These are phyloP conservation scores for Garra rufa DNA, from an alignment of 2,113 vertebrate genomes.

Conservation along the genomic window DNA sequence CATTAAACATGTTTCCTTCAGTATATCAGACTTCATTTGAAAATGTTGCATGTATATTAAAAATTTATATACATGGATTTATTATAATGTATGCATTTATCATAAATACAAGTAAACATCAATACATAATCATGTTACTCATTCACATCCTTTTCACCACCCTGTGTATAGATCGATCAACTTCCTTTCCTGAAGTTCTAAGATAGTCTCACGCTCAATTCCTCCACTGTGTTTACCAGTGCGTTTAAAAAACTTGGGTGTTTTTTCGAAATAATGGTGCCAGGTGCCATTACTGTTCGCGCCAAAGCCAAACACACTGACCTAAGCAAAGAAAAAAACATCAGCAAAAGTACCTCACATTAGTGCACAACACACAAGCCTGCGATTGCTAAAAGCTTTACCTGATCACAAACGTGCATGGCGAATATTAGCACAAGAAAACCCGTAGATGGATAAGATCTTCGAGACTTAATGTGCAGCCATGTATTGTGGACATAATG, in stretches of 20 bases:
- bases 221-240: conserved; percentile 88
- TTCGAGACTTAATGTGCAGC: conserved; percentile 80
- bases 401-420: conserved; percentile 92
- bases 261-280: conserved; percentile 97
- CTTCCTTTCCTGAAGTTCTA: not conserved
- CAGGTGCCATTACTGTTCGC: conserved; percentile 89
- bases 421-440: conserved; percentile 87
- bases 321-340: conserved; percentile 69
- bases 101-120: not conserved
- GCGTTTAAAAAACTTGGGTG: conserved; percentile 78
- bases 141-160: not conserved
- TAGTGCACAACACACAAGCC: not conserved
- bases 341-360: not conserved
- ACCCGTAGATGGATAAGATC: conserved; percentile 92
- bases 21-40: not conserved
- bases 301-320: conserved; percentile 91
- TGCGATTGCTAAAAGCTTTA: conserved; percentile 55
- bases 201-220: conserved; percentile 87
- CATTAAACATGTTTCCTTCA: no score
- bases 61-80: not conserved
- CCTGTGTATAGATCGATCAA: not conserved
- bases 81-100: not conserved
- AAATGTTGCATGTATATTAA: not conserved
- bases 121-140: not conserved
- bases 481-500: conserved; percentile 90